Conservation (phyloP, 2,888 invertebrate species). For the Ophion ventricosus region DNA sequence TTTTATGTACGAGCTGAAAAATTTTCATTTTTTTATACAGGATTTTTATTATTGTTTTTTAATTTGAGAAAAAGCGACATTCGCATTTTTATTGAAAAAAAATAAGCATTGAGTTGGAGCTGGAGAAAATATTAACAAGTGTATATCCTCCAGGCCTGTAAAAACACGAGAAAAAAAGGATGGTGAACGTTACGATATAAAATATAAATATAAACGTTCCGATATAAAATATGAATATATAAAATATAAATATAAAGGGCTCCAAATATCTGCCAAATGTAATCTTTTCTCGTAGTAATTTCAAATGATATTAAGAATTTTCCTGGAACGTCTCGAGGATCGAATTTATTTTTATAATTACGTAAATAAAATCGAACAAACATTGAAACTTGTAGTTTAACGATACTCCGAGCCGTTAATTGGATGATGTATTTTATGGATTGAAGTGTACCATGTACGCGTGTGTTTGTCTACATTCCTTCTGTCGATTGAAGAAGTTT, state of each 20-base stretch:
- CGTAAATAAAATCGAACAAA: slow-evolving; percentile 7
- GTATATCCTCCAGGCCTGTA: background rate
- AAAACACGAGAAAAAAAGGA: no score
- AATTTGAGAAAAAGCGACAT: background rate
- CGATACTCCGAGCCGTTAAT: slow-evolving; percentile 25
- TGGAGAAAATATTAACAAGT: background rate
- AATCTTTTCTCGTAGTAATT: background rate
- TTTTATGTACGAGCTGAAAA: background rate
- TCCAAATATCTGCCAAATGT: background rate
- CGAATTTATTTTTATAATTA: background rate
- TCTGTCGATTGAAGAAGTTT: slow-evolving; percentile 33
- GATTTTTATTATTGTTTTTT: background rate
- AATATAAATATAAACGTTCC: no score
- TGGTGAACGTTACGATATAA: no score
- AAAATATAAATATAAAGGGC: no score
- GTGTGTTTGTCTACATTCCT: slow-evolving; percentile 6
- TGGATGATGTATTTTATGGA: slow-evolving; percentile 8
- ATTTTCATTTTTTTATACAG: background rate
- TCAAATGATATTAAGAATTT: background rate
- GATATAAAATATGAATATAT: no score
- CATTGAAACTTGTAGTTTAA: slow-evolving; percentile 5
- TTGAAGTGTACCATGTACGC: no score
- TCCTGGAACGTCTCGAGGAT: background rate
- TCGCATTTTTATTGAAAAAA: background rate
- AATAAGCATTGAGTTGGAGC: background rate